A percentile compares a stretch with the other conserved stretches of the same genome.
Conservation (phyloP, 2,113 vertebrate genomes). For the Terrapene triunguis region DNA sequence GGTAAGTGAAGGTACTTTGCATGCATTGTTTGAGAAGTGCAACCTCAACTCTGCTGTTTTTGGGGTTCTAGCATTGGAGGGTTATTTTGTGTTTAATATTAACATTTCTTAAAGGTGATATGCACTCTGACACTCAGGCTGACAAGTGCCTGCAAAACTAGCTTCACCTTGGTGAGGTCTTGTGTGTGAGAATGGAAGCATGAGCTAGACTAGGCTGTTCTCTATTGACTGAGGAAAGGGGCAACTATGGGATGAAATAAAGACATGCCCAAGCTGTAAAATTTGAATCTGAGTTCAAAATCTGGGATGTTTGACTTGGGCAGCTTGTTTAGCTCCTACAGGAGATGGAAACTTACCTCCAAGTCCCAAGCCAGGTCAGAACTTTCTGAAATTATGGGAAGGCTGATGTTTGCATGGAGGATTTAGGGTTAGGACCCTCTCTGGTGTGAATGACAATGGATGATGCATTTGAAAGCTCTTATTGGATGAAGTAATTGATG, state of each 20-base stretch:
- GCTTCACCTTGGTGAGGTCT: too few species aligned
- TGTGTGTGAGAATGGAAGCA: background rate
- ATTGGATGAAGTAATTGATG: background rate
- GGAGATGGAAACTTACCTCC: background rate
- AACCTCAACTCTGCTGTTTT: background rate
- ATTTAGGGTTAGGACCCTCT: background rate
- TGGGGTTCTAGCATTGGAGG: background rate
- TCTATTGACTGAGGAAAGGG: background rate
- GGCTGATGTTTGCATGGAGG: background rate
- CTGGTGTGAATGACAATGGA: background rate
- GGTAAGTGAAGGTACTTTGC: background rate
- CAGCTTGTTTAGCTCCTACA: background rate
- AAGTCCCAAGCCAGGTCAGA: background rate
- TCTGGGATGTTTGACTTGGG: background rate
- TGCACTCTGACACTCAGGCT: background rate
- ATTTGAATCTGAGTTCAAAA: background rate
- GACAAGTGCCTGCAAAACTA: background rate
- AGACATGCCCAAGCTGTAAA: background rate
- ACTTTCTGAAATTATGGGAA: background rate
- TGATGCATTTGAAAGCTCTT: background rate
- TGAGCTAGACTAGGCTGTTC: too few species aligned
- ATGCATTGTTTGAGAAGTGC: background rate
- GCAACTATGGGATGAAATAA: background rate
- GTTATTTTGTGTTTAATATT: background rate
- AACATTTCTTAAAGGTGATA: background rate